A percentile compares a stretch with the other conserved stretches of the same genome.
phyloP scores from a whole-genome alignment of 2,797 vertebrate genomes.

The Glyptemys insculpta region DNA sequence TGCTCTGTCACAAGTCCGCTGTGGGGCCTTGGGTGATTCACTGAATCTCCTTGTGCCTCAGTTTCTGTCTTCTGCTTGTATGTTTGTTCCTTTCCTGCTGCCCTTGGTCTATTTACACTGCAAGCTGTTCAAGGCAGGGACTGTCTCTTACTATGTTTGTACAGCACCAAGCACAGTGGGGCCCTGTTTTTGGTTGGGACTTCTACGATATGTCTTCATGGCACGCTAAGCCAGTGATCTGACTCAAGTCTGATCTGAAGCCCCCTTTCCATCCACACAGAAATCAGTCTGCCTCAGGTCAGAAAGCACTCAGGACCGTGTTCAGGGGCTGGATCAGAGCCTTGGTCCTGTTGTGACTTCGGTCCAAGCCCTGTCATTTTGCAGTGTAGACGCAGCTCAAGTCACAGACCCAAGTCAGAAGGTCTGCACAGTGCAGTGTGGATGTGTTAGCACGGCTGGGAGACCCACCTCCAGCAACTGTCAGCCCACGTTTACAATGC shows the following conservation, averaged over 20 bases:
- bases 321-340: neutral
- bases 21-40: no score
- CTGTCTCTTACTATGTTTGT: neutral
- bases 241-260: neutral
- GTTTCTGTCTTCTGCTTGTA: neutral
- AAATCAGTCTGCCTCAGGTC: neutral
- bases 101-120: neutral
- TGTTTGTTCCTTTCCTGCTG: neutral
- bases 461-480: neutral
- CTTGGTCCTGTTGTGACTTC: neutral
- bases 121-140: neutral
- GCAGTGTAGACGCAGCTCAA: neutral
- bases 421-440: neutral
- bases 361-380: neutral
- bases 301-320: neutral
- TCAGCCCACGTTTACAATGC: no score
- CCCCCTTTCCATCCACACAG: neutral
- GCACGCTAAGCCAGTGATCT: neutral
- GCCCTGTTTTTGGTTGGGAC: neutral
- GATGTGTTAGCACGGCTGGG: neutral
- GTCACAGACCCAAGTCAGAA: no score
- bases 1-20: neutral
- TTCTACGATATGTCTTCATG: neutral
- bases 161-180: neutral
- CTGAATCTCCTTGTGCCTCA: neutral